Evolutionary conservation across 1,140 invertebrate genomes (phyloP).

Genomic region (Acromyrmex charruanus): DNA sequence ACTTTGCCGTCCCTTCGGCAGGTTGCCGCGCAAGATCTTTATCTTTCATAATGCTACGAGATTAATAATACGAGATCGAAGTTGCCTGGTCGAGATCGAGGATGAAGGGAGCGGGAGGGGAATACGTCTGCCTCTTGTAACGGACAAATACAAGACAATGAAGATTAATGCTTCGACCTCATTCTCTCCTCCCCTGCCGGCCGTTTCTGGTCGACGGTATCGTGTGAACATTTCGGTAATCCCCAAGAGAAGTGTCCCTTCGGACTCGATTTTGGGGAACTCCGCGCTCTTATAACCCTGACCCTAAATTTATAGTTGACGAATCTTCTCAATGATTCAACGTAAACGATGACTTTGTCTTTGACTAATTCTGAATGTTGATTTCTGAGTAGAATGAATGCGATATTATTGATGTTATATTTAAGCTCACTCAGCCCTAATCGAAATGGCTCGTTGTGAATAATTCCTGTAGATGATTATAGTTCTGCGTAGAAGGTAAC

Average conservation of each 20-base stretch:
- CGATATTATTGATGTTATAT: background rate
- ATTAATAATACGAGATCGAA: constrained; percentile 77
- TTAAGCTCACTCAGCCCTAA: background rate
- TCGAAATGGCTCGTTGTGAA: constrained; percentile 1
- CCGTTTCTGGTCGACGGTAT: constrained; percentile 34
- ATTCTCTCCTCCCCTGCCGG: constrained; percentile 35
- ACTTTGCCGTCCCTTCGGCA: background rate
- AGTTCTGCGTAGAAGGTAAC: background rate
- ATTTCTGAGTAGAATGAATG: background rate
- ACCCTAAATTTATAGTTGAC: constrained; percentile 8
- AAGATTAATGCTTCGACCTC: constrained; percentile 80
- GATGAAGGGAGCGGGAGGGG: constrained; percentile 21
- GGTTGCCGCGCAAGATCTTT: constrained; percentile 66
- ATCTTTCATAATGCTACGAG: constrained; percentile 68
- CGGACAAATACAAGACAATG: constrained; percentile 82
- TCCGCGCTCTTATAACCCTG: constrained; percentile 3
- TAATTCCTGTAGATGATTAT: background rate
- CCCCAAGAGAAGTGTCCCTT: constrained; percentile 6
- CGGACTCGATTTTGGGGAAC: constrained; percentile 15
- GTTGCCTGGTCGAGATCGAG: constrained; percentile 31
- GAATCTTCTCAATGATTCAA: constrained; percentile 23
- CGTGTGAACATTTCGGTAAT: constrained; percentile 73
- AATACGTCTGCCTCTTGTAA: constrained; percentile 48
- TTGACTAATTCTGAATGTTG: background rate
- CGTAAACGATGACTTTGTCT: background rate